A percentile compares a stretch with the other conserved stretches of the same genome.
phyloP scores from a whole-genome alignment of 64 coral and sea anemone species.

The Platygyra sinensis region DNA sequence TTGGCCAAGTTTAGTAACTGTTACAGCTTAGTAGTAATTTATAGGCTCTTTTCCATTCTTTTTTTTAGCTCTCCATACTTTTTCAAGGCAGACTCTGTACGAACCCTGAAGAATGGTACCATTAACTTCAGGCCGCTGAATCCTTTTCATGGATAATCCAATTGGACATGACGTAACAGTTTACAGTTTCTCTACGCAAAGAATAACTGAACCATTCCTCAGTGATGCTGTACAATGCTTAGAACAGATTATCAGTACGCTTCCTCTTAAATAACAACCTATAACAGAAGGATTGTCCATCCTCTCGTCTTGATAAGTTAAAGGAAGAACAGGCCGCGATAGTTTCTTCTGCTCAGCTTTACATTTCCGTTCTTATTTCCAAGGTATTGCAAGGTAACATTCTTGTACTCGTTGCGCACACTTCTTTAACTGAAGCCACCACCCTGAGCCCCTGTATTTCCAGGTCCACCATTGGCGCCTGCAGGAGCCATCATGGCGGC shows the following conservation, averaged over 20 bases:
- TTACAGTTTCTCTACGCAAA: not conserved
- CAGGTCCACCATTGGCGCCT: not conserved
- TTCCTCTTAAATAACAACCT: not conserved
- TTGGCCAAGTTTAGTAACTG: too few relatives aligned
- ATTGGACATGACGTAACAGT: not conserved
- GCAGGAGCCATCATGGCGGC: constrained; percentile 14
- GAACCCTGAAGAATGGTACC: too few relatives aligned
- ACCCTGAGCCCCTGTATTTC: constrained; percentile 2
- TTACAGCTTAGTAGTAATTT: too few relatives aligned
- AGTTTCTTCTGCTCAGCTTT: too few relatives aligned
- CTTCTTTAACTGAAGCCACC: constrained; percentile 23
- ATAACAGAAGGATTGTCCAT: not conserved
- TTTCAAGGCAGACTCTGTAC: too few relatives aligned
- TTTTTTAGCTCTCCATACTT: too few relatives aligned
- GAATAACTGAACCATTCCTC: not conserved
- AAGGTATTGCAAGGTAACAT: not conserved
- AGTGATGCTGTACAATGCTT: not conserved
- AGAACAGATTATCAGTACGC: not conserved
- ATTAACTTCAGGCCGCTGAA: too few relatives aligned
- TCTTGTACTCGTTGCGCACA: not conserved
- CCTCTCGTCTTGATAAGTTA: not conserved
- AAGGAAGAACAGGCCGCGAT: not conserved
- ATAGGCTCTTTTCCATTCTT: too few relatives aligned
- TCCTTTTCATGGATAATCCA: not conserved
- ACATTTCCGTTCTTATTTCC: not conserved